phyloP scores from a whole-genome alignment of 2,797 vertebrate genomes.

The Pipistrellus kuhlii region DNA sequence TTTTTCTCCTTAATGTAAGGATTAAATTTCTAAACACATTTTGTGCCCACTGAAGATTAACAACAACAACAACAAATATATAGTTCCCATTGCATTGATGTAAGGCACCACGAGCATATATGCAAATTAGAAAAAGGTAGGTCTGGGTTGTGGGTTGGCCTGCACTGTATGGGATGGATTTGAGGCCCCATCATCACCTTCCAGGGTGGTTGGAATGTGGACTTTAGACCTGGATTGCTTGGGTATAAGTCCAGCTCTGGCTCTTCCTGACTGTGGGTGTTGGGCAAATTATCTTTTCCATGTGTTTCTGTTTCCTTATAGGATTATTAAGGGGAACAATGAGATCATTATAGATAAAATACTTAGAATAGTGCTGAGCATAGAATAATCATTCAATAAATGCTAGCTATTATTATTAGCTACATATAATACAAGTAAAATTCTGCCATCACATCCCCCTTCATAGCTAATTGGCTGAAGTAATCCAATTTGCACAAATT shows the following conservation, averaged over 20 bases:
- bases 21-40: conserved; percentile 6
- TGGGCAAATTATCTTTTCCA: background rate
- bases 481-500: conserved; percentile 62
- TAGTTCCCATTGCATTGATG: background rate
- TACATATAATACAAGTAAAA: conserved; percentile 26
- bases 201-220: background rate
- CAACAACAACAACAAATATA: background rate
- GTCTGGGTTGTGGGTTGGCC: background rate
- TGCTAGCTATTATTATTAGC: background rate
- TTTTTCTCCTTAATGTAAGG: background rate
- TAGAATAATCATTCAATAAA: conserved; percentile 22
- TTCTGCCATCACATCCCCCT: background rate
- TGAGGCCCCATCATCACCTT: background rate
- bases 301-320: background rate
- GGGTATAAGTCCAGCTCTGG: background rate
- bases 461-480: conserved; percentile 33
- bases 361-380: background rate
- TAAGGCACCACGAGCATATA: too few relatives aligned
- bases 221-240: background rate
- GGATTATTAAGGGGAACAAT: background rate
- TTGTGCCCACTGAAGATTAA: background rate
- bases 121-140: conserved; percentile 6
- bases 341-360: background rate
- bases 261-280: background rate
- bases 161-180: background rate